Evolutionary conservation across 1,140 invertebrate species (phyloP).

Genomic region (Lycorma delicatula): DNA sequence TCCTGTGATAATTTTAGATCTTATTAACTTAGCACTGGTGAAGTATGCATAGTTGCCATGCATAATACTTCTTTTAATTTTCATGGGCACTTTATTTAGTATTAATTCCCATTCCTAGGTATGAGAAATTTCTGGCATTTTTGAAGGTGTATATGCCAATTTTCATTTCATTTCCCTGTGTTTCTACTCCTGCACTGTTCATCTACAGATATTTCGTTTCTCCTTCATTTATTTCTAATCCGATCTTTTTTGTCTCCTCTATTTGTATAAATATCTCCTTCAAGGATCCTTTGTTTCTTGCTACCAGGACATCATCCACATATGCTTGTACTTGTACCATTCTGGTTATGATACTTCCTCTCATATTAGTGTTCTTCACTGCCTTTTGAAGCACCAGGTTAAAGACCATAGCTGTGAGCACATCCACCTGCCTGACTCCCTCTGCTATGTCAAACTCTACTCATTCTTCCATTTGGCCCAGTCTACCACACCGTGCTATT

Average conservation of each 20-base stretch:
- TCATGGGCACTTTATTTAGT: neutral
- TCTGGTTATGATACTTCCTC: neutral
- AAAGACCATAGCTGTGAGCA: neutral
- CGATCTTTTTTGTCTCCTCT: neutral
- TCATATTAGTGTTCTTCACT: no score
- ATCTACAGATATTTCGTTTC: neutral
- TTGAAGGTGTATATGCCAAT: neutral
- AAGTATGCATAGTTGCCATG: neutral
- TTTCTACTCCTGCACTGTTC: neutral
- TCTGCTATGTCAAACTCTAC: neutral
- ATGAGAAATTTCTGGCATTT: no score
- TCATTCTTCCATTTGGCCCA: neutral
- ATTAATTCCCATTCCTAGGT: neutral
- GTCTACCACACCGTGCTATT: no score
- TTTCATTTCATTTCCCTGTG: neutral
- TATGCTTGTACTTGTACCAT: neutral
- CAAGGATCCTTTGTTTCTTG: neutral
- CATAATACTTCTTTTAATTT: neutral
- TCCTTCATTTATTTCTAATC: neutral
- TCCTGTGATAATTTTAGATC: no score
- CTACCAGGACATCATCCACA: neutral
- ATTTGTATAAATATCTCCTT: neutral
- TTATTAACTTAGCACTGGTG: neutral
- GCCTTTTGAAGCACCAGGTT: neutral
- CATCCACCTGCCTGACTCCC: neutral